Conservation (phyloP, 2,113 vertebrate genomes). For the Marmota flaviventris region DNA sequence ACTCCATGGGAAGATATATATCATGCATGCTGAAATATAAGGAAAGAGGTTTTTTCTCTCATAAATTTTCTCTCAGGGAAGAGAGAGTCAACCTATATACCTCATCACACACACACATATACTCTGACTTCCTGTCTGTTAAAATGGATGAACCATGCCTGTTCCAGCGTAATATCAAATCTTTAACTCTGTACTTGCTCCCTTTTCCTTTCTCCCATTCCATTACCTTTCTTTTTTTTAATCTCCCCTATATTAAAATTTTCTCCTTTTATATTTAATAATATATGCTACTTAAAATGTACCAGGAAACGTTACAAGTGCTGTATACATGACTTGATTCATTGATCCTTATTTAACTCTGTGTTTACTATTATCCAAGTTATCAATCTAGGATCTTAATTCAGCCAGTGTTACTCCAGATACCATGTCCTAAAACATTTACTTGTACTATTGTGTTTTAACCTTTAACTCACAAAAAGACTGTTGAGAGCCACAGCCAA, state of each 20-base stretch:
- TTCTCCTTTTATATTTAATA: neutral
- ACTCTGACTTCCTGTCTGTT: neutral
- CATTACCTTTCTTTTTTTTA: neutral
- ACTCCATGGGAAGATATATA: neutral
- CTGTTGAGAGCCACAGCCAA: too few relatives aligned
- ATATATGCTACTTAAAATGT: neutral
- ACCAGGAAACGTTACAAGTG: neutral
- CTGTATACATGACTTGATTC: neutral
- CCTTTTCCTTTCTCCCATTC: neutral
- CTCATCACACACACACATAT: neutral
- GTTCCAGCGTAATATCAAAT: neutral
- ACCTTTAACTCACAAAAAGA: neutral
- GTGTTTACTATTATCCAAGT: neutral
- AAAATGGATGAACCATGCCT: neutral
- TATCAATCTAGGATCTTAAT: neutral
- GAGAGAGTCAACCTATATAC: neutral
- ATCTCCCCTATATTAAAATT: neutral
- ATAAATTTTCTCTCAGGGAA: slow-evolving; percentile 11
- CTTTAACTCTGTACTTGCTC: neutral
- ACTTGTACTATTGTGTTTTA: neutral
- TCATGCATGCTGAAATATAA: neutral
- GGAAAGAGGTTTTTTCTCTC: neutral
- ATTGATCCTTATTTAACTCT: neutral
- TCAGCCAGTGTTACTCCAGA: neutral
- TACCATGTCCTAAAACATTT: neutral